Evolutionary conservation across 2,888 invertebrate species (phyloP).

Genomic region (Ichneumoninae sp.): DNA sequence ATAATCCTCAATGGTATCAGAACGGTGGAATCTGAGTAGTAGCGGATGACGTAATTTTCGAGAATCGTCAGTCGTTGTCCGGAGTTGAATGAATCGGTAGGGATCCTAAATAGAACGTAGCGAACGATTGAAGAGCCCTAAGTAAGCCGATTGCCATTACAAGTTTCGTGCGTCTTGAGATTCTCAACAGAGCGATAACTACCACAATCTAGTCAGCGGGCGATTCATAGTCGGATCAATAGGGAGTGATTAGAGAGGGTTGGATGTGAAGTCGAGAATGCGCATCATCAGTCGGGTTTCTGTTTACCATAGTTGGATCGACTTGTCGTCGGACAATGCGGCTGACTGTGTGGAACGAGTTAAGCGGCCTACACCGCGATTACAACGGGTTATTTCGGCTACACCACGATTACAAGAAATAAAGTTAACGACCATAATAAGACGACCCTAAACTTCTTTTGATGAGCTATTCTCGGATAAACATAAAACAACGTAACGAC

Average conservation of each 20-base stretch:
- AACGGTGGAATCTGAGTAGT: neutral
- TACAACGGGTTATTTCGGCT: neutral
- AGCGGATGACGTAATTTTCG: slow-evolving; percentile 19
- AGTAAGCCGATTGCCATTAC: slow-evolving; percentile 59
- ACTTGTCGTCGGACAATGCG: slow-evolving; percentile 43
- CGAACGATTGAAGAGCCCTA: slow-evolving; percentile 20
- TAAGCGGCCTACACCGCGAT: neutral
- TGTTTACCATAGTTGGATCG: slow-evolving; percentile 51
- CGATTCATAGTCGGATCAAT: slow-evolving; percentile 59
- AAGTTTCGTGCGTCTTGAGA: slow-evolving; percentile 46
- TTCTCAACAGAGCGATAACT: slow-evolving; percentile 53
- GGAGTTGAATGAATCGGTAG: slow-evolving; percentile 11
- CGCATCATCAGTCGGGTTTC: slow-evolving; percentile 42
- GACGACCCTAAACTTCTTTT: neutral
- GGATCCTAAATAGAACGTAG: neutral
- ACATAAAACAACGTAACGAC: neutral
- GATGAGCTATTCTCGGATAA: neutral
- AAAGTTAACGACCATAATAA: neutral
- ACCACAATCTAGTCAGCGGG: slow-evolving; percentile 55
- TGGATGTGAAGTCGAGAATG: slow-evolving; percentile 37
- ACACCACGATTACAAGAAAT: neutral
- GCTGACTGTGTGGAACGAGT: neutral
- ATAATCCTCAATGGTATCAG: slow-evolving; percentile 27
- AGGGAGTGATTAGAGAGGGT: slow-evolving; percentile 62
- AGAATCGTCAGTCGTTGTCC: slow-evolving; percentile 18